phyloP scores from a whole-genome alignment of 2,888 invertebrate species.

The Morpho deidamia region DNA sequence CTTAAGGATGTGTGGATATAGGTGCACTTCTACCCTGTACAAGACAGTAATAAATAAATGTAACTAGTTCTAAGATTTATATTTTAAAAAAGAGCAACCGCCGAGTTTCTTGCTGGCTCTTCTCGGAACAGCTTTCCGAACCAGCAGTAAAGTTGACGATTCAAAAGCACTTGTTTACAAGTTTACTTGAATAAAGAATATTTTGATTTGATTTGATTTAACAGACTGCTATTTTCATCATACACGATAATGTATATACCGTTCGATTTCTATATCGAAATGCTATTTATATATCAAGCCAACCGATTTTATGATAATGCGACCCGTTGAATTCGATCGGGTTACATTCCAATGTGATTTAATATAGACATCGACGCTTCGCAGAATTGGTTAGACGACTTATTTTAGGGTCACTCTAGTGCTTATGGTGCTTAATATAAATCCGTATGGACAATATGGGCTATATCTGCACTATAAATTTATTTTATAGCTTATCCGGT shows the following conservation, averaged over 20 bases:
- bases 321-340: slow-evolving; percentile 22
- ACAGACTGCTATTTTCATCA: too few species aligned
- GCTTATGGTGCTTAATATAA: slow-evolving; percentile 4
- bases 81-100: too few species aligned
- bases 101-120: too few species aligned
- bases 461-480: slow-evolving; percentile 2
- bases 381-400: slow-evolving; percentile 6
- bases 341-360: slow-evolving; percentile 24
- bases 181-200: too few species aligned
- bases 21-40: too few species aligned
- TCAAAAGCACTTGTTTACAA: too few species aligned
- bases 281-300: slow-evolving; percentile 14
- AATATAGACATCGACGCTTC: slow-evolving; percentile 16
- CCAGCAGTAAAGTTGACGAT: too few species aligned
- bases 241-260: background rate
- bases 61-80: too few species aligned
- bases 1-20: too few species aligned
- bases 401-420: slow-evolving; percentile 9
- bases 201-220: too few species aligned
- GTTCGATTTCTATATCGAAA: background rate
- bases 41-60: too few species aligned
- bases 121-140: too few species aligned
- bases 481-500: background rate
- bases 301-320: slow-evolving; percentile 29
- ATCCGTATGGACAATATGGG: slow-evolving; percentile 6